A percentile compares a stretch with the other conserved stretches of the same genome.
Conservation (phyloP, 2,888 invertebrate genomes). For the Cheilosia vulpina region DNA sequence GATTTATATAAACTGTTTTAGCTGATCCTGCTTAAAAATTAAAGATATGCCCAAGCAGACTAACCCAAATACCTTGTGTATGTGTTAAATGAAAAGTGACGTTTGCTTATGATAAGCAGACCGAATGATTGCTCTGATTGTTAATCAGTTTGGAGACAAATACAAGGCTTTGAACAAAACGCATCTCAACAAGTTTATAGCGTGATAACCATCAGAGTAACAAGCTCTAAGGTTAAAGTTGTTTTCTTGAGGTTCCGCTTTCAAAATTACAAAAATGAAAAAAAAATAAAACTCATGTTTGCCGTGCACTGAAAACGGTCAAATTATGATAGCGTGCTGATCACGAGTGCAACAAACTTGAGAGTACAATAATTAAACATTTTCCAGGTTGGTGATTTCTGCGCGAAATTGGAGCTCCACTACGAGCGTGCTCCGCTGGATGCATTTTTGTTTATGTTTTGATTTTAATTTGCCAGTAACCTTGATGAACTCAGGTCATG, state of each 20-base stretch:
- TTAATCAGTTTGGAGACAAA: not conserved
- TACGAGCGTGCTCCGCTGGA: conserved; percentile 37
- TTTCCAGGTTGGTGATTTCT: conserved; percentile 68
- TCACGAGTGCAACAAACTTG: conserved; percentile 67
- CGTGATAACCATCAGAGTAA: conserved; percentile 6
- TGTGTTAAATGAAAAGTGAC: too few relatives aligned
- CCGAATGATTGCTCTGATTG: not conserved
- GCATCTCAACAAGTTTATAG: not conserved
- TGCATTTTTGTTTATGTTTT: conserved; percentile 41
- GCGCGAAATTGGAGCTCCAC: conserved; percentile 55
- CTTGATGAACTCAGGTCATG: conserved; percentile 75
- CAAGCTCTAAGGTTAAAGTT: conserved; percentile 61
- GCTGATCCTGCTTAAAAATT: too few relatives aligned
- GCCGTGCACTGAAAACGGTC: conserved; percentile 57
- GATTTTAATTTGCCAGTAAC: conserved; percentile 71
- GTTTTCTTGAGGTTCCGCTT: conserved; percentile 58
- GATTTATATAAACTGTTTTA: too few relatives aligned
- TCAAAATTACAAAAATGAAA: conserved; percentile 48
- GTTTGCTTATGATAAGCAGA: too few relatives aligned
- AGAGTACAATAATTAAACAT: conserved; percentile 68
- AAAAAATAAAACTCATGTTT: conserved; percentile 6
- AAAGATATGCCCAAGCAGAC: too few relatives aligned
- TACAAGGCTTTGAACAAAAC: not conserved
- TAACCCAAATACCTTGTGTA: too few relatives aligned
- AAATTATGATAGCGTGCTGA: conserved; percentile 46